Evolutionary conservation across 2,888 invertebrate species (phyloP).

Genomic region (Cerceris rybyensis): DNA sequence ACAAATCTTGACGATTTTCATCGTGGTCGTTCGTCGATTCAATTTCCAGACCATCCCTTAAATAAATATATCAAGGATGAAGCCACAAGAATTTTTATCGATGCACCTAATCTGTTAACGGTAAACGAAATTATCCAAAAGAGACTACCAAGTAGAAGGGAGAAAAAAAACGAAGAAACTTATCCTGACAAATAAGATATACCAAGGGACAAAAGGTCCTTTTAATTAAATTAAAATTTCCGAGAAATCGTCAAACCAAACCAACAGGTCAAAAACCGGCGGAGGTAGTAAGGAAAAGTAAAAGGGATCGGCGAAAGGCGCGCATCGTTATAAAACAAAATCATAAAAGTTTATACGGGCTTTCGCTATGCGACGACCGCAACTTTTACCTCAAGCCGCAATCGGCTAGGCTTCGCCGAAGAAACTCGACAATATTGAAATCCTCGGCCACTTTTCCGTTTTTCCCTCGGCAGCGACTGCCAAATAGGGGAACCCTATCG

Average conservation of each 20-base stretch:
- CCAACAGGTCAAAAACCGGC: neutral
- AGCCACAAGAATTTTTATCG: too few relatives aligned
- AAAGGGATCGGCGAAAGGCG: conserved; percentile 15
- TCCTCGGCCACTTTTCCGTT: conserved; percentile 6
- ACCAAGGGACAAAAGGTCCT: neutral
- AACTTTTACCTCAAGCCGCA: conserved; percentile 73
- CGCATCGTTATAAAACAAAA: conserved; percentile 58
- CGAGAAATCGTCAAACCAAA: conserved; percentile 8
- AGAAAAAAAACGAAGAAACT: neutral
- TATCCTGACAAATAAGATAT: neutral
- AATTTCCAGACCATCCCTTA: neutral
- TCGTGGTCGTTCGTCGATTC: conserved; percentile 28
- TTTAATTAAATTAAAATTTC: conserved; percentile 35
- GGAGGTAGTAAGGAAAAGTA: neutral
- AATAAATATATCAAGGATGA: too few relatives aligned
- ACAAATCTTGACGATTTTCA: conserved; percentile 9
- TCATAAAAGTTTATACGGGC: conserved; percentile 73
- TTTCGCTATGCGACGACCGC: conserved; percentile 73
- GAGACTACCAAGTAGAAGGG: neutral
- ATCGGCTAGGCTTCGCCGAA: neutral
- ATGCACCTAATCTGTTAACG: neutral
- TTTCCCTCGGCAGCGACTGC: neutral
- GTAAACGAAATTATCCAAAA: neutral
- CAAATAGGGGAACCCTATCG: conserved; percentile 70
- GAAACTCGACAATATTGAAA: conserved; percentile 11